Evolutionary conservation across 2,888 invertebrate species (phyloP), one percentile per base, ranked within the genome.

Genomic region (Herminia tarsipennalis): DNA sequence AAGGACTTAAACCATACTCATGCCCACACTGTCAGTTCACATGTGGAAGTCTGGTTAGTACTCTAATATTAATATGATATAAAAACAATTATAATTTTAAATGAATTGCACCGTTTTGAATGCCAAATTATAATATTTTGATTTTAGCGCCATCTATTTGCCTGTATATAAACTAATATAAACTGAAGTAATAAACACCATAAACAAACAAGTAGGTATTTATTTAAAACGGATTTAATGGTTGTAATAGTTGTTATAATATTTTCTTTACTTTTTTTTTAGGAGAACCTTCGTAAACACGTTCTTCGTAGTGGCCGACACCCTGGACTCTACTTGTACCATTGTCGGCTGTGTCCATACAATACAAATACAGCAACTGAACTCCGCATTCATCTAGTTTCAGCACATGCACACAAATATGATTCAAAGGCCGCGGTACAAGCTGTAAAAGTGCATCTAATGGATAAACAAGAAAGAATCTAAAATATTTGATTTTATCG

Each of bases 201-300:
- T 5, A n/a, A n/a, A n/a, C n/a, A n/a, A n/a, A n/a, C n/a, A n/a
- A n/a, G n/a, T n/a, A n/a, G n/a, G n/a, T n/a, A n/a, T n/a, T n/a
- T n/a, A n/a, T n/a, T n/a, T n/a, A n/a, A n/a, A n/a, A n/a, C n/a
- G n/a, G n/a, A n/a, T n/a, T n/a, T n/a, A n/a, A n/a, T n/a, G n/a
- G n/a, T n/a, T n/a, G n/a, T n/a, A n/a, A n/a, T n/a, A n/a, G 27
- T 27, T 12, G 13, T 5, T 13, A 13, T 27, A 13, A n/a, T n/a
- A 0, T 16, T 16, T 10, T 16, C 2, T 21, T 21, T 25, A 8
- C 20, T 37, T 39, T 20, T 38, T 16, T 81, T 83, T 12, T 82
- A 96, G 95, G 98, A 97, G 78, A 98, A 98, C 79, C 93, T 98
- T 6, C 93, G 98, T 2, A 97, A 98, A 73, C 98, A 98, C 83